Evolutionary conservation across 2,797 vertebrate genomes (phyloP), one percentile per base, ranked within the genome.

Genomic region (Neosalanx taihuensis): DNA sequence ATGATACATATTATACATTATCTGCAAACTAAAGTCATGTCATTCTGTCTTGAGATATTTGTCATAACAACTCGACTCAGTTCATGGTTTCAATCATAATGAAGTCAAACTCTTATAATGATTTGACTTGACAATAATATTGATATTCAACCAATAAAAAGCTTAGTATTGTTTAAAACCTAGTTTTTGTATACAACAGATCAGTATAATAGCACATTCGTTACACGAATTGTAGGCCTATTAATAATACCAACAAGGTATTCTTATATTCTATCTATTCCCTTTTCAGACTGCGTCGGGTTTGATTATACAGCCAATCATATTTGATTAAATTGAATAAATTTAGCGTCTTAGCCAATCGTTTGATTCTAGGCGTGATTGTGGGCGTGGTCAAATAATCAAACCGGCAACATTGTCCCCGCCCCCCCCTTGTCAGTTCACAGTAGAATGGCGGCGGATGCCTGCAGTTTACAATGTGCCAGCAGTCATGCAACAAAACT

Each of bases 371-470:
- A 58, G 91, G 91, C 79, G 86, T 79, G 83, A 12, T 46, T 26
- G 23, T 26, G 23, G 23, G 23, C 23, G 23, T 26, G 23, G 70
- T 78, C 4, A 62, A 1, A 0, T 0, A 0, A 13, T 64, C 71
- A 6, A 20, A 33, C 56, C 67, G 31, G 67, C 67, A 26, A 59
- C 78, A 72, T 81, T 49, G 9, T 46, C 41, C 41, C 41, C 13
- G 41, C 41, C 41, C 41, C 41, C 41, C 23, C 23, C 23, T 12
- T 3, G 15, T 23, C 53, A 68, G 57, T 61, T 71, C 80, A 90
- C 84, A 88, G 76, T 90, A 93, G 93, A 93, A 96, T 96, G 95
- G 94, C 93, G 88, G 87, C 91, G 33, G 93, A 92, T 7, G 68
- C 92, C 20, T 93, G 94, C 78, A 90, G 93, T 76, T 78, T 78